Conservation (phyloP, 2,888 invertebrate genomes). For the Drosophila fulvimacula region DNA sequence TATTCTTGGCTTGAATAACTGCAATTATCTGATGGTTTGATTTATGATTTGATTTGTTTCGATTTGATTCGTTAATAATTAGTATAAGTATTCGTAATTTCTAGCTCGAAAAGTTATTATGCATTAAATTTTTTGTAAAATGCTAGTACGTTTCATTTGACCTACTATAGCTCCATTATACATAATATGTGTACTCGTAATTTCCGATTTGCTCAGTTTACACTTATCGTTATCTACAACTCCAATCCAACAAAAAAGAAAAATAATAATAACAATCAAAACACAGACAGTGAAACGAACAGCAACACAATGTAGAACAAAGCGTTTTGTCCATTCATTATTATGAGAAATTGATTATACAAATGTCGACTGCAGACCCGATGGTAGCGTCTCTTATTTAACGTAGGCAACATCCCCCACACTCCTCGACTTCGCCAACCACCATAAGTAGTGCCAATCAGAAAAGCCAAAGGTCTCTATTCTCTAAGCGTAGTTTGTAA, state of each 20-base stretch:
- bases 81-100: slow-evolving; percentile 63
- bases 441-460: slow-evolving; percentile 33
- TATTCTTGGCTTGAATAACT: slow-evolving; percentile 20
- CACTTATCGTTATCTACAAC: slow-evolving; percentile 32
- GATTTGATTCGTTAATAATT: slow-evolving; percentile 36
- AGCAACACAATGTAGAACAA: slow-evolving; percentile 37
- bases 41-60: slow-evolving; percentile 31
- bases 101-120: slow-evolving; percentile 70
- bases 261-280: slow-evolving; percentile 20
- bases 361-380: slow-evolving; percentile 85
- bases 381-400: slow-evolving; percentile 81
- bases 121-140: slow-evolving; percentile 63
- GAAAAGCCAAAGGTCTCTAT: slow-evolving; percentile 19
- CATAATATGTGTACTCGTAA: slow-evolving; percentile 35
- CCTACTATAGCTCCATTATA: slow-evolving; percentile 35
- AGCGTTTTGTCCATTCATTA: slow-evolving; percentile 41
- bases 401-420: slow-evolving; percentile 18
- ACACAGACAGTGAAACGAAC: slow-evolving; percentile 46
- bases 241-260: slow-evolving; percentile 19
- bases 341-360: slow-evolving; percentile 36
- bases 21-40: slow-evolving; percentile 54
- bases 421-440: slow-evolving; percentile 23
- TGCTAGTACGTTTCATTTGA: slow-evolving; percentile 60
- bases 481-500: slow-evolving; percentile 37
- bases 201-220: slow-evolving; percentile 40